phyloP scores from a whole-genome alignment of 2,888 invertebrate genomes.

The Stegana nigrithorax region DNA sequence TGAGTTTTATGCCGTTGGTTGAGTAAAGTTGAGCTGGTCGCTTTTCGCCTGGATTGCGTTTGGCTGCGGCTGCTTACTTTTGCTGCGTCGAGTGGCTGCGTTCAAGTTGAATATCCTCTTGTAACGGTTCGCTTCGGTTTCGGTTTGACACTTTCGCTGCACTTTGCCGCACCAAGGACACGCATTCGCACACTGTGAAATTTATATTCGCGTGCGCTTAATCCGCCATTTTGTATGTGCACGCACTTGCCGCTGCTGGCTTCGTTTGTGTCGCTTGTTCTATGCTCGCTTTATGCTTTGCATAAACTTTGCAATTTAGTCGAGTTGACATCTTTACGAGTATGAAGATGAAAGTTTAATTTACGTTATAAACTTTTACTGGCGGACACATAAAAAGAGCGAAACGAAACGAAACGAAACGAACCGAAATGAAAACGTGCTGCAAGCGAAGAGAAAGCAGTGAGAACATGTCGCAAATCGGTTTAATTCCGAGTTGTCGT shows the following conservation, averaged over 20 bases:
- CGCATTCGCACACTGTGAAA: neutral
- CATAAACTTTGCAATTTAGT: neutral
- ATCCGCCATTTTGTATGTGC: neutral
- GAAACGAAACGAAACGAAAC: neutral
- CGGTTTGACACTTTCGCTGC: no score
- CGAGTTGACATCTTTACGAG: constrained; percentile 4
- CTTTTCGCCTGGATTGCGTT: neutral
- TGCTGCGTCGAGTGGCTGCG: no score
- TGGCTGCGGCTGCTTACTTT: no score
- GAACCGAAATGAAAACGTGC: no score
- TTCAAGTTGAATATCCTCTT: neutral
- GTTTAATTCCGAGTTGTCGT: neutral
- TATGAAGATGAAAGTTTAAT: constrained; percentile 8
- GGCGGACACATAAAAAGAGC: neutral
- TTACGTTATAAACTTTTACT: neutral
- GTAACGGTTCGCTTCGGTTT: neutral
- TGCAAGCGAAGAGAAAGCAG: neutral
- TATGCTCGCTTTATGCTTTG: neutral
- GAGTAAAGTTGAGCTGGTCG: neutral
- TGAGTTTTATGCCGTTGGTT: no score
- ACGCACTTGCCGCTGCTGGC: neutral
- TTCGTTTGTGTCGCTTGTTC: neutral
- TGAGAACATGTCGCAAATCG: neutral
- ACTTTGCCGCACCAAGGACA: no score
- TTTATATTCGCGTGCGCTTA: neutral